Evolutionary conservation across 2,113 vertebrate genomes (phyloP).

Genomic region (Stercorarius parasiticus): DNA sequence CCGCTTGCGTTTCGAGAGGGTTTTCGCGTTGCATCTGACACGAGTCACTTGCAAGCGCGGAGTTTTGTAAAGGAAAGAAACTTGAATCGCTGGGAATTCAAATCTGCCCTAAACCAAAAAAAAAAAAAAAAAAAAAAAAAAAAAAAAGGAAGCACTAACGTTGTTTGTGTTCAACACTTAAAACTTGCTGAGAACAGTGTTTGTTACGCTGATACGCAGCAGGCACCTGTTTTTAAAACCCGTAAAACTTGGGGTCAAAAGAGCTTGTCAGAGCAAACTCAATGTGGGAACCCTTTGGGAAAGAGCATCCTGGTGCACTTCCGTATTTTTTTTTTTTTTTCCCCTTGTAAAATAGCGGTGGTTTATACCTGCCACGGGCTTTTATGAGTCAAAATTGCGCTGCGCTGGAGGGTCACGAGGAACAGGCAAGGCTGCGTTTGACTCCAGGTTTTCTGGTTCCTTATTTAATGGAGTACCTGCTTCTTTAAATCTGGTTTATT

Average conservation of each 20-base stretch:
- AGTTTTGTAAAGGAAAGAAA: background rate
- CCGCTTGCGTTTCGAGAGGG: background rate
- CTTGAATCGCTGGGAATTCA: background rate
- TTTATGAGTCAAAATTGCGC: background rate
- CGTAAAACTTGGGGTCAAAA: slow-evolving; percentile 32
- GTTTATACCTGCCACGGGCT: background rate
- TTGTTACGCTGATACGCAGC: background rate
- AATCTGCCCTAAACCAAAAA: background rate
- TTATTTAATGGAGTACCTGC: slow-evolving; percentile 13
- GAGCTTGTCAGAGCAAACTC: background rate
- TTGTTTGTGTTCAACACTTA: background rate
- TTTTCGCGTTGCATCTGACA: background rate
- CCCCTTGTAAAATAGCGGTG: background rate
- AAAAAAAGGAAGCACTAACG: background rate
- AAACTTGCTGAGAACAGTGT: background rate
- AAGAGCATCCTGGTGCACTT: background rate
- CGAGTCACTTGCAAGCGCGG: fast-evolving
- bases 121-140: background rate
- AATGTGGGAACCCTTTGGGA: background rate
- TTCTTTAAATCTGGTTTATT: slow-evolving; percentile 67
- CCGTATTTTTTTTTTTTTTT: background rate
- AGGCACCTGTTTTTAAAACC: slow-evolving; percentile 53
- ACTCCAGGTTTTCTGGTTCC: slow-evolving; percentile 65
- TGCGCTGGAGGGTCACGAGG: background rate
- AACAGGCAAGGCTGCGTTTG: background rate